Evolutionary conservation across 2,888 invertebrate genomes (phyloP), one percentile per base, ranked within the genome.

Genomic region (Drosophila affinis): DNA sequence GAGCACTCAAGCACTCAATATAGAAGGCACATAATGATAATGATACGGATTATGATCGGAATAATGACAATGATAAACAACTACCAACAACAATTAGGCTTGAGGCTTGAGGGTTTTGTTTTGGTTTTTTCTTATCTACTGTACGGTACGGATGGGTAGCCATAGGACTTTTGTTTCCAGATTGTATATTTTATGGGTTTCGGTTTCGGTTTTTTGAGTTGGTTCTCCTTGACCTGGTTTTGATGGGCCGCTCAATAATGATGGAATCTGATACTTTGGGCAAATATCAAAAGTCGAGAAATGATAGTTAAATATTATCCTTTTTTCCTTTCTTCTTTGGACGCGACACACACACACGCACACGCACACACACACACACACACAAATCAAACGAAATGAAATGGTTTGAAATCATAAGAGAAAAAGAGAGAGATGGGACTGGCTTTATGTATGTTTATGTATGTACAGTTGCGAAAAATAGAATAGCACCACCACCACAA

Each of bases 241-340:
- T 47, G 90, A 91, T 92, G 92, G 92, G 92, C 92, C 92, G 91
- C 92, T 92, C 90, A 91, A 88, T 88, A 92, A 92, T 92, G 92
- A 91, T 92, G 92, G 92, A 92, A 91, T 91, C 87, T 91, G 89
- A 91, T 91, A 91, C 91, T 88, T 88, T 54, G 65, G 60, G 62
- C 70, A 67, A 63, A 39, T 48, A 32, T 69, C 27, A 51, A 53
- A 58, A 45, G 67, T 39, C 18, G 61, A 45, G 32, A 61, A 62
- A 49, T 54, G 55, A 67, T 58, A 46, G 44, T 67, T 45, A 32
- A 45, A 48, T 9, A 56, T 12, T 39, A 4, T 52, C 51, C 12
- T 45, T 34, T 21, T 32, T n/a, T 24, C 24, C 12, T n/a, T 60
- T 65, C 34, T 55, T 18, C 32, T 49, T 67, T 67, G 32, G 68